phyloP scores from a whole-genome alignment of 2,113 vertebrate genomes.

The Scatophagus argus region DNA sequence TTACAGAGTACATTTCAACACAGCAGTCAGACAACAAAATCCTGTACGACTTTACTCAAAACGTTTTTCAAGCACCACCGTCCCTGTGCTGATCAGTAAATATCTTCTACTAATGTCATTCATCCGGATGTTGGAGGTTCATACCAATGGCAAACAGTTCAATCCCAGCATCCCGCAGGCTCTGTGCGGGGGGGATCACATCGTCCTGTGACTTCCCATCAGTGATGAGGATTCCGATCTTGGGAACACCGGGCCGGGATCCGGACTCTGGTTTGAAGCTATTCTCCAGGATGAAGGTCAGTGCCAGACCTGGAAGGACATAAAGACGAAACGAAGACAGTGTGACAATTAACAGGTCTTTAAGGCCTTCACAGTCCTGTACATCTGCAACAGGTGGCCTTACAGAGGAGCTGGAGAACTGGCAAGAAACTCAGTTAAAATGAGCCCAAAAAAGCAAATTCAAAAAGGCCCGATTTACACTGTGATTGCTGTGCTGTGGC shows the following conservation, averaged over 20 bases:
- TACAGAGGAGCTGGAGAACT: too few species aligned
- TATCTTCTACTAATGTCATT: background rate
- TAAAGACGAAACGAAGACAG: background rate
- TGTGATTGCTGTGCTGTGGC: too few species aligned
- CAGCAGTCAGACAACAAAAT: background rate
- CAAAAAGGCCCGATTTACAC: too few species aligned
- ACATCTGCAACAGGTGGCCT: too few species aligned
- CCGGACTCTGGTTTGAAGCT: constrained; percentile 95
- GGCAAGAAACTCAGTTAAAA: too few species aligned
- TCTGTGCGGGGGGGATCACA: constrained; percentile 91
- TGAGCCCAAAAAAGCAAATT: too few species aligned
- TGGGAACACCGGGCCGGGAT: constrained; percentile 90
- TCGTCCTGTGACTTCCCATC: constrained; percentile 99
- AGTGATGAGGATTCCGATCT: constrained; percentile 97
- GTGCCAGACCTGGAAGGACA: constrained; percentile 88
- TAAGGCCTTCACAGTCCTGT: too few species aligned
- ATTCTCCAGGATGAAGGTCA: constrained; percentile 96
- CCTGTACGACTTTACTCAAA: background rate
- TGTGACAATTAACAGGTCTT: too few species aligned
- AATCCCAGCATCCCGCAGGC: constrained; percentile 91
- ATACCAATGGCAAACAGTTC: constrained; percentile 98
- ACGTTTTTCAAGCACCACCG: background rate
- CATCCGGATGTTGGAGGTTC: background rate
- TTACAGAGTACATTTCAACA: background rate
- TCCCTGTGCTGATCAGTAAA: background rate